Evolutionary conservation across 2,113 vertebrate genomes (phyloP).

Genomic region (Dendropsophus ebraccatus): DNA sequence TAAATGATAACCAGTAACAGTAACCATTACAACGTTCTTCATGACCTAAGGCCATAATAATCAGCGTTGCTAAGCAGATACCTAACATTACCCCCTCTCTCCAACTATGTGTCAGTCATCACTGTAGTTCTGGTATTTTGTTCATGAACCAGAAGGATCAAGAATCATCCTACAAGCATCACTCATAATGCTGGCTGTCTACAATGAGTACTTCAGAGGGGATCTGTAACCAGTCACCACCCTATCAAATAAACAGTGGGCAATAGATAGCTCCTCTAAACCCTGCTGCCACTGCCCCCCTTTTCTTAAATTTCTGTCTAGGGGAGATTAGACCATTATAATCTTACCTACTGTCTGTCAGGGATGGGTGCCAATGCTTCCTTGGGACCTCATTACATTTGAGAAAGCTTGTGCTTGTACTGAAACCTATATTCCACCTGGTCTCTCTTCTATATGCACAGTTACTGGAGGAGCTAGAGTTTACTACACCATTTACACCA

Average conservation of each 20-base stretch:
- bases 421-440: no score
- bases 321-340: not conserved
- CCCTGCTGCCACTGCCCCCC: not conserved
- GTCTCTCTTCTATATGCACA: no score
- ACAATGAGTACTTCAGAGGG: not conserved
- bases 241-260: not conserved
- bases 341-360: not conserved
- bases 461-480: no score
- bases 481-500: no score
- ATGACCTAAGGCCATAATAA: not conserved
- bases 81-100: not conserved
- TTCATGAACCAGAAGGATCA: not conserved
- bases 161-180: not conserved
- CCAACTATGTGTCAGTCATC: not conserved
- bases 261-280: not conserved
- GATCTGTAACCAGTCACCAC: not conserved
- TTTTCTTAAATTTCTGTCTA: not conserved
- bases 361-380: no score
- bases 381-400: no score
- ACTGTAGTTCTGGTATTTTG: not conserved
- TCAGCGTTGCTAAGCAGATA: not conserved
- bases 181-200: not conserved
- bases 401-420: no score
- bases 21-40: not conserved
- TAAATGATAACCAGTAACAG: not conserved